These are phyloP conservation scores for Diachasma alloeum DNA, from an alignment of 1,140 invertebrate genomes.

Conservation along the genomic window DNA sequence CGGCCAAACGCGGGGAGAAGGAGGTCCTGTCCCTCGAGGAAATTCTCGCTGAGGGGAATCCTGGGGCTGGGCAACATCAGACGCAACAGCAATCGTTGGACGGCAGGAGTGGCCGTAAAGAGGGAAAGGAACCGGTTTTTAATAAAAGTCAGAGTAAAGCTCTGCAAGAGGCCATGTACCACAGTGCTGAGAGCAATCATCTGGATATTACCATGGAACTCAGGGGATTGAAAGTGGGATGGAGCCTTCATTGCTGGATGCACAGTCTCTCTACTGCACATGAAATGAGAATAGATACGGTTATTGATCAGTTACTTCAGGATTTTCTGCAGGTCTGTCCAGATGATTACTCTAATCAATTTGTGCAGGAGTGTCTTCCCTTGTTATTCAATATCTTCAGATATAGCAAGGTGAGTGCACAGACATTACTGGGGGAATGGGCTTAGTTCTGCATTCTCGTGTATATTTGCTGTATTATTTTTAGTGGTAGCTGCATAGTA, in stretches of 20 bases:
- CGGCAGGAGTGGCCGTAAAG: slow-evolving; percentile 57
- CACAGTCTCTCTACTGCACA: slow-evolving; percentile 86
- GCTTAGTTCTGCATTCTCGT: neutral
- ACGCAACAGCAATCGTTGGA: slow-evolving; percentile 49
- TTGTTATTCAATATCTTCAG: slow-evolving; percentile 89
- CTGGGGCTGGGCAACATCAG: slow-evolving; percentile 47
- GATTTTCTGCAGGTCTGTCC: slow-evolving; percentile 88
- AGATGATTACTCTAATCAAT: slow-evolving; percentile 86
- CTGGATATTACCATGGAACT: slow-evolving; percentile 88
- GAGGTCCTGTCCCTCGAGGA: slow-evolving; percentile 89
- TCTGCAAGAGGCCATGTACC: slow-evolving; percentile 92
- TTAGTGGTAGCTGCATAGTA: too few relatives aligned
- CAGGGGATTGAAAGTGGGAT: slow-evolving; percentile 82
- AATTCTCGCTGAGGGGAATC: slow-evolving; percentile 83
- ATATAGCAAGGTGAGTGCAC: slow-evolving; percentile 81
- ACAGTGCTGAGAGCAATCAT: slow-evolving; percentile 88
- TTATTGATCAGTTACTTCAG: slow-evolving; percentile 89
- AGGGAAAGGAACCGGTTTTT: slow-evolving; percentile 69
- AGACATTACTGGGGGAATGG: neutral
- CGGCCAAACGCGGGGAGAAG: slow-evolving; percentile 69
- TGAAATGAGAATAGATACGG: slow-evolving; percentile 80
- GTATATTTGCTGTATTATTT: neutral
- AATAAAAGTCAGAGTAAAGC: slow-evolving; percentile 85
- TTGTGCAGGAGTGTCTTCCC: slow-evolving; percentile 89
- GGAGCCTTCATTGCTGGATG: slow-evolving; percentile 93